These are phyloP conservation scores for Stenurella melanura DNA, from an alignment of 2,888 invertebrate genomes.

Conservation along the genomic window DNA sequence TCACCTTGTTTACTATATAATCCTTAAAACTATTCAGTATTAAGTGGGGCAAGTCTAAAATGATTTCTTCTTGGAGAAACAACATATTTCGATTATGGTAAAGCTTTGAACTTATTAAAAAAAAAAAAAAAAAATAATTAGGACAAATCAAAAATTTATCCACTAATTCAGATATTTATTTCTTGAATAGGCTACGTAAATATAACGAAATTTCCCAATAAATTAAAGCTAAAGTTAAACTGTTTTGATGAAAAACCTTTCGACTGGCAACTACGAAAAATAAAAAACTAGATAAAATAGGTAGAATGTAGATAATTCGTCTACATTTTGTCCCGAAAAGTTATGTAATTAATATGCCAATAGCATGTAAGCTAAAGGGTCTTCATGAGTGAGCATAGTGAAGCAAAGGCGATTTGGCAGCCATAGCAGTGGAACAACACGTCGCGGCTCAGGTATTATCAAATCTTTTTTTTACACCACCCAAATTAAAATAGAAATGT, in stretches of 20 bases:
- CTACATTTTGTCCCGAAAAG: slow-evolving; percentile 63
- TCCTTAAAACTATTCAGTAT: too few species aligned
- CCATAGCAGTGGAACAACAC: slow-evolving; percentile 66
- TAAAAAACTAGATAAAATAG: slow-evolving; percentile 43
- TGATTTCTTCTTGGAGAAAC: too few species aligned
- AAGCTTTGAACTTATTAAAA: too few species aligned
- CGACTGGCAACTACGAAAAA: slow-evolving; percentile 25
- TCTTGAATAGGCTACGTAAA: slow-evolving; percentile 40
- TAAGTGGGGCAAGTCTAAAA: too few species aligned
- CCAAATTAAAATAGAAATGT: slow-evolving; percentile 47
- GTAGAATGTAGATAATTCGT: slow-evolving; percentile 63
- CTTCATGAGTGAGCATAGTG: slow-evolving; percentile 60
- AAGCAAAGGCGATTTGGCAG: slow-evolving; percentile 62
- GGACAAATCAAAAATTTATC: neutral
- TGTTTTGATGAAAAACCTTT: slow-evolving; percentile 3
- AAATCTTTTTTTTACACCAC: slow-evolving; percentile 73
- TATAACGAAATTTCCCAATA: neutral
- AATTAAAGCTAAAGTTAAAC: neutral
- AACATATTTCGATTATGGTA: too few species aligned
- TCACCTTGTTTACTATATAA: too few species aligned
- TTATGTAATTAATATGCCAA: slow-evolving; percentile 68
- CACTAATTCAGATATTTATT: slow-evolving; percentile 2
- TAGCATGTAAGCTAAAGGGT: slow-evolving; percentile 69
- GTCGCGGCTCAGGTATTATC: slow-evolving; percentile 78
- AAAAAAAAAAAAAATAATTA: neutral